Evolutionary conservation across 2,797 vertebrate genomes (phyloP).

Genomic region (Florisuga fusca): DNA sequence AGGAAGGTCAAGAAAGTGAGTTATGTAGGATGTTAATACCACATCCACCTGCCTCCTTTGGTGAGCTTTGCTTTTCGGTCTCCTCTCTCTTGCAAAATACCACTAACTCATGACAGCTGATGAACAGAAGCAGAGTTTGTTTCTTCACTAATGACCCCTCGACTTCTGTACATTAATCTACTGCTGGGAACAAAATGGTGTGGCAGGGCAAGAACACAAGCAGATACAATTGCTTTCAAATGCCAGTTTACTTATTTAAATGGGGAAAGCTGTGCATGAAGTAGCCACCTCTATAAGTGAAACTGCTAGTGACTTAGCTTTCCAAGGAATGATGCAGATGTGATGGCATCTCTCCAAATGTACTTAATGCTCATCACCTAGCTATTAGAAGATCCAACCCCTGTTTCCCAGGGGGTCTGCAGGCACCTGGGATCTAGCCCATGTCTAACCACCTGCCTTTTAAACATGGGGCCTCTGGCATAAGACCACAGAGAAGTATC

Average conservation of each 20-base stretch:
- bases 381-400: neutral
- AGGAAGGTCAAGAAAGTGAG: neutral
- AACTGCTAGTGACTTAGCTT: neutral
- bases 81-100: neutral
- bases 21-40: neutral
- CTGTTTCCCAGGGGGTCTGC: neutral
- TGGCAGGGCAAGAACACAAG: neutral
- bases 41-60: neutral
- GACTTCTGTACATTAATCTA: neutral
- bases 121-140: neutral
- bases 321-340: neutral
- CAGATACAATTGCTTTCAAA: neutral
- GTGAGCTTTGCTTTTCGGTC: neutral
- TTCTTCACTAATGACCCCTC: neutral
- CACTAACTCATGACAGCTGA: neutral
- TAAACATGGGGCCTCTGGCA: neutral
- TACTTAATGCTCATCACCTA: neutral
- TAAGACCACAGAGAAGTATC: neutral
- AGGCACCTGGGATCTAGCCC: neutral
- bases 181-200: accelerated
- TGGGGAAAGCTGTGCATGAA: neutral
- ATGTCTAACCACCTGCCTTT: neutral
- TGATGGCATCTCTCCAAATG: neutral
- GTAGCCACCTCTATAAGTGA: neutral
- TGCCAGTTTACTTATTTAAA: neutral